Percentiles rank a stretch among this genome's conserved stretches.
Evolutionary conservation across 2,888 invertebrate species (phyloP).

Genomic region (Xanthia togata): DNA sequence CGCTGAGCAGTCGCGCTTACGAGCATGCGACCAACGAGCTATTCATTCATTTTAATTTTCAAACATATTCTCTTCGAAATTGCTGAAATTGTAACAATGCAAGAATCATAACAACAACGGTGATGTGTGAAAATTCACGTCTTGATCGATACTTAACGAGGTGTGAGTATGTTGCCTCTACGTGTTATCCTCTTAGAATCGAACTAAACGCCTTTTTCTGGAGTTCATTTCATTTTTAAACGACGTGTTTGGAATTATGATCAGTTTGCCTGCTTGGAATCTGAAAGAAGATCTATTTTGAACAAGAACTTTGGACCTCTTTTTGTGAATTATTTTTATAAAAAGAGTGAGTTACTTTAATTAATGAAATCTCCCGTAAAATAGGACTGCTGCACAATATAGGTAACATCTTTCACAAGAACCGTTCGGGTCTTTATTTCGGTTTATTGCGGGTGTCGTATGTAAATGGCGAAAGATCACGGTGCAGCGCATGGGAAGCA

Average conservation of each 20-base stretch:
- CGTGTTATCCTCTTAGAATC: slow-evolving; percentile 4
- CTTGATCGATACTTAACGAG: background rate
- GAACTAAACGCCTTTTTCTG: background rate
- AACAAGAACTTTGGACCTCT: background rate
- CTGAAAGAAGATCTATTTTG: background rate
- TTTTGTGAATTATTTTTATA: background rate
- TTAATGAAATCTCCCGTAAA: background rate
- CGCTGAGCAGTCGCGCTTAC: background rate
- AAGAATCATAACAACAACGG: background rate
- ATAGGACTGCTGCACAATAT: background rate
- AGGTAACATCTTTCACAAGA: too few species aligned
- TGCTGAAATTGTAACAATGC: background rate
- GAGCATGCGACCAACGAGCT: background rate
- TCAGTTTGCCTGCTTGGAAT: background rate
- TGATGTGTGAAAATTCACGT: background rate
- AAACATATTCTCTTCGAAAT: background rate
- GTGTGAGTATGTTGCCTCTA: background rate
- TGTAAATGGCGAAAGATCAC: too few species aligned
- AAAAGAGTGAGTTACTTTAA: background rate
- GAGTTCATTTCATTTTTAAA: background rate
- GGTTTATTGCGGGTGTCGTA: too few species aligned
- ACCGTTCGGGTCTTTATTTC: too few species aligned
- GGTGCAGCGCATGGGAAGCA: too few species aligned
- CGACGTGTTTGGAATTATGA: slow-evolving; percentile 5
- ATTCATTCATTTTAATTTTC: background rate